A percentile compares a stretch with the other conserved stretches of the same genome.
Evolutionary conservation across 2,888 invertebrate species (phyloP).

Genomic region (Heteromyza rotundicornis): DNA sequence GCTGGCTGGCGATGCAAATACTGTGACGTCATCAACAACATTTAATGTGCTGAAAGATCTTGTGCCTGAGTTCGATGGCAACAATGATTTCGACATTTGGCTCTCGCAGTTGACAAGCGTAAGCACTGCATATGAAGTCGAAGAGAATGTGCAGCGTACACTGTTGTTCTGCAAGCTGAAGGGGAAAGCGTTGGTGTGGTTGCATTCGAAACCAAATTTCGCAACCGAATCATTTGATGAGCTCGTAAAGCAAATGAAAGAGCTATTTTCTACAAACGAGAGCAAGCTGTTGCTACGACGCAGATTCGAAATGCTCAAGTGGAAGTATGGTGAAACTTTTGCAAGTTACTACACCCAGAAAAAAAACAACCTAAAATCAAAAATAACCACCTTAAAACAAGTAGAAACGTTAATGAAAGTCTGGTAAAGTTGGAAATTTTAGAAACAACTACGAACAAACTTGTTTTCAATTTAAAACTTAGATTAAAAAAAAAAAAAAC

Average conservation of each 20-base stretch:
- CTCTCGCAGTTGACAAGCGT: not conserved
- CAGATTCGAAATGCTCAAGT: not conserved
- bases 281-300: not conserved
- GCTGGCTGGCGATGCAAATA: not conserved
- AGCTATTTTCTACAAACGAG: not conserved
- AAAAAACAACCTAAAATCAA: too few species aligned
- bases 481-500: too few species aligned
- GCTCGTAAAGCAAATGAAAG: not conserved
- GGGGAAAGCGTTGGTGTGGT: conserved; percentile 9
- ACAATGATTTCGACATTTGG: conserved; percentile 1
- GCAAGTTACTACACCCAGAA: too few species aligned
- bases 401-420: too few species aligned
- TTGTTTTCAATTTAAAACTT: too few species aligned
- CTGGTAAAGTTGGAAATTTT: too few species aligned
- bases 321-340: not conserved
- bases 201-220: conserved; percentile 9
- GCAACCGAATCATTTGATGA: not conserved
- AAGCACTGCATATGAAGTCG: too few species aligned
- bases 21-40: not conserved
- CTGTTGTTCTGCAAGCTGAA: not conserved
- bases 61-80: conserved; percentile 9
- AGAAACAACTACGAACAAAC: too few species aligned
- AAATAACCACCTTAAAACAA: too few species aligned
- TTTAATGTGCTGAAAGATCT: not conserved
- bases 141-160: not conserved